Conservation (phyloP, 2,113 vertebrate species). For the Thunnus thynnus region DNA sequence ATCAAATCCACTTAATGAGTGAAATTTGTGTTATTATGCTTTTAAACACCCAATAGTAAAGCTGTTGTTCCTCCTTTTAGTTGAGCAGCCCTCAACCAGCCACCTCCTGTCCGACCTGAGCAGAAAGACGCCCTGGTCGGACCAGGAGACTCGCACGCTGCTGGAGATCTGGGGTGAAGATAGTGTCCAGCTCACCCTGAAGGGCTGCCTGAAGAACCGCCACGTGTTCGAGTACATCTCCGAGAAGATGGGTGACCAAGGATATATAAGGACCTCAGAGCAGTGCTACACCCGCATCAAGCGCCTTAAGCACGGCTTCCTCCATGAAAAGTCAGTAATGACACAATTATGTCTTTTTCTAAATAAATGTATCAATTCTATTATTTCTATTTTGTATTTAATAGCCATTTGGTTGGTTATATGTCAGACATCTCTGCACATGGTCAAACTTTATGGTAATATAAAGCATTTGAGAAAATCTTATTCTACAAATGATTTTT, state of each 20-base stretch:
- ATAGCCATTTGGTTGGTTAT: no score
- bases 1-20: neutral
- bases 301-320: constrained; percentile 80
- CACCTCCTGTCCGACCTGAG: constrained; percentile 67
- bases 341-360: neutral
- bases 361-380: neutral
- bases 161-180: constrained; percentile 82
- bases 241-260: constrained; percentile 71
- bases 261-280: constrained; percentile 77
- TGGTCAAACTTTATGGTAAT: no score
- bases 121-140: constrained; percentile 82
- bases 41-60: neutral
- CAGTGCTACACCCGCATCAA: constrained; percentile 85
- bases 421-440: no score
- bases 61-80: constrained; percentile 13
- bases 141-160: constrained; percentile 79
- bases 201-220: constrained; percentile 79
- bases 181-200: constrained; percentile 76
- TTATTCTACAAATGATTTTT: no score
- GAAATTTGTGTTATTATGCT: neutral
- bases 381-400: neutral
- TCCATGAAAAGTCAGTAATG: constrained; percentile 78
- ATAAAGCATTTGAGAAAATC: no score
- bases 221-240: constrained; percentile 83
- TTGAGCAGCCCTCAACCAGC: constrained; percentile 70